Percentiles rank a stretch among this genome's conserved stretches.
These are phyloP conservation scores for Prosapia bicincta DNA, from an alignment of 2,888 invertebrate genomes.

Conservation along the genomic window DNA sequence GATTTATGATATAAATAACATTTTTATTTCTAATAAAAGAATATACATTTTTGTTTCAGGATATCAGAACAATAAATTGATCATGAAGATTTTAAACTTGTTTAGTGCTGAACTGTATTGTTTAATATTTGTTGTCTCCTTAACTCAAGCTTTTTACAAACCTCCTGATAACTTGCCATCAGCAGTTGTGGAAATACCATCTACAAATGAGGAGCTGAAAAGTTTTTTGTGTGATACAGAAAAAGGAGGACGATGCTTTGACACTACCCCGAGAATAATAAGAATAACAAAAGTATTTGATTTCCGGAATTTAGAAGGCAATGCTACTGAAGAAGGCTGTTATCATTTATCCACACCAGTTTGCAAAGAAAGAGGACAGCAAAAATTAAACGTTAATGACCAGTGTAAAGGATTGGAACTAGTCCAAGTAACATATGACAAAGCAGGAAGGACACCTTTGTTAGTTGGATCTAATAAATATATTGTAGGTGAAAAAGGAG, in stretches of 20 bases:
- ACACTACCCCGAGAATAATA: neutral
- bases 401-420: slow-evolving; percentile 1
- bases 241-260: neutral
- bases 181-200: neutral
- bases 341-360: neutral
- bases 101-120: neutral
- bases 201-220: neutral
- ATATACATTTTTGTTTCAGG: too few species aligned
- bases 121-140: neutral
- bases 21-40: too few species aligned
- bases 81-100: neutral
- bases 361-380: neutral
- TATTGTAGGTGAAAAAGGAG: neutral
- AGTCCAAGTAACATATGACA: neutral
- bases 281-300: slow-evolving; percentile 8
- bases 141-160: neutral
- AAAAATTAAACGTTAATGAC: neutral
- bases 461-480: slow-evolving; percentile 14
- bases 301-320: neutral
- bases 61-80: too few species aligned
- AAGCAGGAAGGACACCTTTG: neutral
- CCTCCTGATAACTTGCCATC: neutral
- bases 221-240: neutral
- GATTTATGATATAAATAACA: too few species aligned
- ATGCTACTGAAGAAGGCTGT: slow-evolving; percentile 4